phyloP scores from a whole-genome alignment of 2,888 invertebrate genomes.

The Nomada lathburiana region DNA sequence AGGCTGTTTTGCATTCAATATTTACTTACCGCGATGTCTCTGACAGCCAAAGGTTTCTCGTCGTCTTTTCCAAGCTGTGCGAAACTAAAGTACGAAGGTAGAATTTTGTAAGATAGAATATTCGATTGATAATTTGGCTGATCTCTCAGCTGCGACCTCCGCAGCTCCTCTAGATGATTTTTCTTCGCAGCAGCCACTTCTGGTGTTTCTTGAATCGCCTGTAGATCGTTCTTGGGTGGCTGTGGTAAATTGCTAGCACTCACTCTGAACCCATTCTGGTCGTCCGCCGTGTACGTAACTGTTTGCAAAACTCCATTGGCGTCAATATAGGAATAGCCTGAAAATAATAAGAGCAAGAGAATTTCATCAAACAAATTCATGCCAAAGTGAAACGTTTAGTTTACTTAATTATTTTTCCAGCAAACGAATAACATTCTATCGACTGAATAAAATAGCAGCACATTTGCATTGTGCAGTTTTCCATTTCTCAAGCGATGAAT shows the following conservation, averaged over 20 bases:
- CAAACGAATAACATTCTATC: no score
- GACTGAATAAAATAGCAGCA: background rate
- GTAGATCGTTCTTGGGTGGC: conserved; percentile 72
- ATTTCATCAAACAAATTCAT: background rate
- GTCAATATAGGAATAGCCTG: conserved; percentile 89
- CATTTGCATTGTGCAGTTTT: background rate
- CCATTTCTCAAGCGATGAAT: conserved; percentile 12
- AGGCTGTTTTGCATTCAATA: no score
- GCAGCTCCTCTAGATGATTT: conserved; percentile 80
- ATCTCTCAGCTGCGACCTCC: conserved; percentile 49
- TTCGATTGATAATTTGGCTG: conserved; percentile 57
- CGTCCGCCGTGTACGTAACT: conserved; percentile 88
- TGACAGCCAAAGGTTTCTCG: conserved; percentile 23
- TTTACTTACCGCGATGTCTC: conserved; percentile 52
- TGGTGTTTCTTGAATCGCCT: conserved; percentile 84
- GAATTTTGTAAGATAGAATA: conserved; percentile 66
- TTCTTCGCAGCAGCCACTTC: conserved; percentile 84
- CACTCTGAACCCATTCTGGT: conserved; percentile 87
- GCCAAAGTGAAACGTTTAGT: background rate
- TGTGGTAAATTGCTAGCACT: conserved; percentile 87
- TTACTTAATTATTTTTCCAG: no score
- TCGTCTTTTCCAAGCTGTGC: conserved; percentile 53
- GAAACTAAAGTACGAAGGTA: conserved; percentile 61
- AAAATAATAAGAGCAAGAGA: background rate
- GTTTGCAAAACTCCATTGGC: conserved; percentile 88